A percentile compares a stretch with the other conserved stretches of the same genome.
Evolutionary conservation across 2,113 vertebrate species (phyloP).

Genomic region (Nipponia nippon): DNA sequence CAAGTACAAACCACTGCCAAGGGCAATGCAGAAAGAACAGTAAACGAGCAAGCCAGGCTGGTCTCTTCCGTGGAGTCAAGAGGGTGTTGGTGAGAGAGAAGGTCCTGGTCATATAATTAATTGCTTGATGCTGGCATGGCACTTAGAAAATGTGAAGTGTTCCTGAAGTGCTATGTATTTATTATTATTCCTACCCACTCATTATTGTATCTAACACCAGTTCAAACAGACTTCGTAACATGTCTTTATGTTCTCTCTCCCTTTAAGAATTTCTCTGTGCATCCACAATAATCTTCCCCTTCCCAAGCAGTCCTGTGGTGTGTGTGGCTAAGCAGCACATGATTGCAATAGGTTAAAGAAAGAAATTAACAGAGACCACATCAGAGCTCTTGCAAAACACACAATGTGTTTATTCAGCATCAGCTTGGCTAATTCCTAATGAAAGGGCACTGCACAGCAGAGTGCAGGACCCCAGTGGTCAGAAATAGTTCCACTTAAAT

Average conservation of each 20-base stretch:
- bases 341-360: slow-evolving; percentile 33
- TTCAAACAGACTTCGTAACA: background rate
- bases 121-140: background rate
- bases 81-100: background rate
- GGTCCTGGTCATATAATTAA: background rate
- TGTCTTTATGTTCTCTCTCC: background rate
- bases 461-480: slow-evolving; percentile 33
- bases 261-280: background rate
- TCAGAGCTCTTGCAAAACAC: slow-evolving; percentile 44
- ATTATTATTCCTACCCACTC: slow-evolving; percentile 18
- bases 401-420: slow-evolving; percentile 57
- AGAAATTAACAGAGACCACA: slow-evolving; percentile 58
- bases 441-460: slow-evolving; percentile 43
- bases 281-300: slow-evolving; percentile 1
- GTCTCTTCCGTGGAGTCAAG: background rate
- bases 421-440: slow-evolving; percentile 28
- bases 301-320: slow-evolving; percentile 29
- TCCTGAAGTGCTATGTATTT: background rate
- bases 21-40: background rate
- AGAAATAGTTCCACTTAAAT: slow-evolving; percentile 59
- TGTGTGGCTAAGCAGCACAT: slow-evolving; percentile 4
- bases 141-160: background rate
- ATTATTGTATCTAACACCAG: slow-evolving; percentile 8
- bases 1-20: background rate
- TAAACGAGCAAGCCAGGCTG: background rate